phyloP scores from a whole-genome alignment of 2,113 vertebrate species.

The Hucho hucho region DNA sequence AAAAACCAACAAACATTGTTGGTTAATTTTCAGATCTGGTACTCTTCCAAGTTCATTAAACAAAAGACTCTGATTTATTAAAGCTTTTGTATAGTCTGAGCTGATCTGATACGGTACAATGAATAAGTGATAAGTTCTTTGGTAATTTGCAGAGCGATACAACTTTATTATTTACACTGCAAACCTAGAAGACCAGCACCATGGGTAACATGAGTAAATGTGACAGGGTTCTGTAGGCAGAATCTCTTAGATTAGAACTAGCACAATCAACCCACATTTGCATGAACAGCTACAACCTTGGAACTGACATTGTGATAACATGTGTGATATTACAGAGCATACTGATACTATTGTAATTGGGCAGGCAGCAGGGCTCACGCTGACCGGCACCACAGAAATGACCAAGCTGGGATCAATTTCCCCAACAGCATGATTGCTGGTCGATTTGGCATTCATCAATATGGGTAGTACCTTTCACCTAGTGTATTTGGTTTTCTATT shows the following conservation, averaged over 20 bases:
- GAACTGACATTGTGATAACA: slow-evolving; percentile 63
- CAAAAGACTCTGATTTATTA: slow-evolving; percentile 58
- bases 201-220: slow-evolving; percentile 65
- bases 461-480: slow-evolving; percentile 50
- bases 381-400: slow-evolving; percentile 36
- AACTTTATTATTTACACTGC: slow-evolving; percentile 69
- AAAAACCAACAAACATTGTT: slow-evolving; percentile 45
- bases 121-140: slow-evolving; percentile 72
- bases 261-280: slow-evolving; percentile 74
- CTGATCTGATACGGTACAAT: slow-evolving; percentile 61
- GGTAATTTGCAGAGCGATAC: slow-evolving; percentile 71
- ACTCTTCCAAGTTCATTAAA: slow-evolving; percentile 70
- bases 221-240: slow-evolving; percentile 65
- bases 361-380: slow-evolving; percentile 50
- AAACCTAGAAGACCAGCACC: slow-evolving; percentile 49
- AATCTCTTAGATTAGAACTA: slow-evolving; percentile 72
- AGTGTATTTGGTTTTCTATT: slow-evolving; percentile 69
- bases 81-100: slow-evolving; percentile 53
- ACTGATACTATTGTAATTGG: slow-evolving; percentile 68
- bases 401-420: slow-evolving; percentile 64
- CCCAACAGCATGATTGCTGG: slow-evolving; percentile 28
- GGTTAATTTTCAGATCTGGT: slow-evolving; percentile 70
- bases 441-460: slow-evolving; percentile 69
- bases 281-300: slow-evolving; percentile 67
- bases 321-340: slow-evolving; percentile 64